Conservation (phyloP, 2,797 vertebrate genomes). For the Trematomus bernacchii region DNA sequence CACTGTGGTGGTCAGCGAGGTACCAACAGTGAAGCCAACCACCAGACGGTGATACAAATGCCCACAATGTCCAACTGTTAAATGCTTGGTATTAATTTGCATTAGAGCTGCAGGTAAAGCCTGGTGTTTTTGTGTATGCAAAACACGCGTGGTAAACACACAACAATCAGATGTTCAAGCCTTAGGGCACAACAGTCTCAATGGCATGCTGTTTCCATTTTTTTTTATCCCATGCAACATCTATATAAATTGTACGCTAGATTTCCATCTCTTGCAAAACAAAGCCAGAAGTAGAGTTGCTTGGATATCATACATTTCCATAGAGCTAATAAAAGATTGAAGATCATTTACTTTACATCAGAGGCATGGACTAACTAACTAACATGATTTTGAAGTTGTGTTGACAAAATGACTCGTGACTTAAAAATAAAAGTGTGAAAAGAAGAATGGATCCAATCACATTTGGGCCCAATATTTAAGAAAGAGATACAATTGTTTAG, state of each 20-base stretch:
- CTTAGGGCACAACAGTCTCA: too few relatives aligned
- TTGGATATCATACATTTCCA: conserved; percentile 11
- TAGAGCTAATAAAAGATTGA: not conserved
- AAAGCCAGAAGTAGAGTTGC: not conserved
- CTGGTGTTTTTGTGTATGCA: conserved; percentile 24
- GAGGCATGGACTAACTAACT: too few relatives aligned
- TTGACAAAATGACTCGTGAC: too few relatives aligned
- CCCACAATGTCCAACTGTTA: conserved; percentile 30
- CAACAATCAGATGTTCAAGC: conserved; percentile 6
- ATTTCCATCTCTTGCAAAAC: conserved; percentile 16
- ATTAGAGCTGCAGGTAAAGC: conserved; percentile 36
- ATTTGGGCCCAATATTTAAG: too few relatives aligned
- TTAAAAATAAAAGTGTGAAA: too few relatives aligned
- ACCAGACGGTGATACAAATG: conserved; percentile 44
- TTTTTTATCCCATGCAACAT: conserved; percentile 4
- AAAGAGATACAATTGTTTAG: too few relatives aligned
- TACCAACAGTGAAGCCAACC: conserved; percentile 45
- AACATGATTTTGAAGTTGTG: too few relatives aligned
- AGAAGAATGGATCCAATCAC: too few relatives aligned
- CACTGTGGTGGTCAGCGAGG: conserved; percentile 55
- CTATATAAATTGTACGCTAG: not conserved
- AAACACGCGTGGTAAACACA: conserved; percentile 32
- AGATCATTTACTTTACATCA: not conserved
- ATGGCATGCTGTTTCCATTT: too few relatives aligned
- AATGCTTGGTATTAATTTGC: conserved; percentile 35